Conservation (phyloP, 1,140 invertebrate genomes). For the Zaprionus inermis region DNA sequence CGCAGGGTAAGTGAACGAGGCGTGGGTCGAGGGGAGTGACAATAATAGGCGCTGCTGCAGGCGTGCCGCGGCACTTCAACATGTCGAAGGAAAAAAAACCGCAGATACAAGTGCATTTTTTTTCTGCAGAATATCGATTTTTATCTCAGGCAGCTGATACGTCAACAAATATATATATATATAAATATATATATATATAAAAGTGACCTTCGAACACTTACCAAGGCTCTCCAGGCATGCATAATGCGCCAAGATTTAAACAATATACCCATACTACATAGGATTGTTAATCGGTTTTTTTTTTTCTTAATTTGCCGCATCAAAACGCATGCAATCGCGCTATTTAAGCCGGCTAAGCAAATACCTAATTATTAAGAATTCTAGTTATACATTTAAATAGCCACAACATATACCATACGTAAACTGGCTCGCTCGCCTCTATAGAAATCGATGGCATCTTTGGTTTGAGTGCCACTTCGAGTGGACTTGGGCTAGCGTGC, state of each 20-base stretch:
- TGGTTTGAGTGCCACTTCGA: no score
- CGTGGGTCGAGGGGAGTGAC: conserved; percentile 8
- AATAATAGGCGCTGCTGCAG: neutral
- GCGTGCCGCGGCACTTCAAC: conserved; percentile 57
- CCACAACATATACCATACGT: conserved; percentile 39
- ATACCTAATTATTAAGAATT: conserved; percentile 39
- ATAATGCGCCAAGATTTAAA: neutral
- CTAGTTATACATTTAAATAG: conserved; percentile 50
- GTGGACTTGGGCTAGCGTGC: conserved; percentile 60
- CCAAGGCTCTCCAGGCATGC: conserved; percentile 45
- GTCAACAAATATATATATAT: conserved; percentile 24
- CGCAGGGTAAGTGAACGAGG: conserved; percentile 43
- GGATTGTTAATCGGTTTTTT: conserved; percentile 1
- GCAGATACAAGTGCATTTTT: conserved; percentile 26
- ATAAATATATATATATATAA: conserved; percentile 38
- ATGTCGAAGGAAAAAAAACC: conserved; percentile 15
- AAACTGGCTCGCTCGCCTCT: conserved; percentile 21
- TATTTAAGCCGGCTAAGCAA: conserved; percentile 43
- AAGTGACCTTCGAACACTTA: conserved; percentile 58
- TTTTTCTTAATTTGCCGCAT: conserved; percentile 1
- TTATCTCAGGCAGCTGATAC: conserved; percentile 75
- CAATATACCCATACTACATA: no score
- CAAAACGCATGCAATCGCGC: conserved; percentile 34
- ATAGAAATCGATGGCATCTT: conserved; percentile 74
- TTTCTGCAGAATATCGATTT: conserved; percentile 59